phyloP scores from a whole-genome alignment of 37 sponge, comb jelly and placozoan species.

The Ephydatia muelleri region DNA sequence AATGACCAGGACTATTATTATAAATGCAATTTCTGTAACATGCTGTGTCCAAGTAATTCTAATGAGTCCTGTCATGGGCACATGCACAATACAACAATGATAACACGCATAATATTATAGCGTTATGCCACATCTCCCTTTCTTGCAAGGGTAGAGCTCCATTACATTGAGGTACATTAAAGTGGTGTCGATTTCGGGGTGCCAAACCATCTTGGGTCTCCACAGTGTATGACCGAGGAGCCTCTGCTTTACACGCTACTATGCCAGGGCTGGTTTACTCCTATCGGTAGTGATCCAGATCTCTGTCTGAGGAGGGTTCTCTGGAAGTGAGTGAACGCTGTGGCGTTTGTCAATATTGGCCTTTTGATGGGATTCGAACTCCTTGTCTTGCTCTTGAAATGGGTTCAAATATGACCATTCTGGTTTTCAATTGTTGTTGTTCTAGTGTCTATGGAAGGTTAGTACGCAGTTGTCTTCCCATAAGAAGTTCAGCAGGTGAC shows the following conservation, averaged over 20 bases:
- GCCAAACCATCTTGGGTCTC: slow-evolving; percentile 21
- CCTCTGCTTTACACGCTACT: neutral
- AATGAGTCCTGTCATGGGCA: no score
- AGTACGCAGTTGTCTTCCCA: slow-evolving; percentile 44
- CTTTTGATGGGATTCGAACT: slow-evolving; percentile 32
- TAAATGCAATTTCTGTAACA: no score
- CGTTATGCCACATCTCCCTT: no score
- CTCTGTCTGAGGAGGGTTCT: slow-evolving; percentile 12
- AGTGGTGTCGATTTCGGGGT: slow-evolving; percentile 16
- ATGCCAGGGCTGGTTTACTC: neutral
- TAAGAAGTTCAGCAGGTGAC: slow-evolving; percentile 43
- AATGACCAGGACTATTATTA: no score
- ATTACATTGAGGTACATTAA: no score
- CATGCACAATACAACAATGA: no score
- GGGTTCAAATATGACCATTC: slow-evolving; percentile 35
- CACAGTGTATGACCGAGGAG: slow-evolving; percentile 33
- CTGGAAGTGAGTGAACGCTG: neutral
- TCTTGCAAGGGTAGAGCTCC: no score
- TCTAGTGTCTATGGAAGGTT: slow-evolving; percentile 33
- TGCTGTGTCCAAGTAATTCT: no score
- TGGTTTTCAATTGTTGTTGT: slow-evolving; percentile 26
- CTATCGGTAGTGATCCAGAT: slow-evolving; percentile 50
- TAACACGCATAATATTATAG: no score
- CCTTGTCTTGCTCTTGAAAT: slow-evolving; percentile 6
- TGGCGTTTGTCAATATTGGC: slow-evolving; percentile 37